Percentiles rank a stretch among this genome's conserved stretches.
Conservation (phyloP, 2,888 invertebrate genomes). For the Lepidochitona cinerea region DNA sequence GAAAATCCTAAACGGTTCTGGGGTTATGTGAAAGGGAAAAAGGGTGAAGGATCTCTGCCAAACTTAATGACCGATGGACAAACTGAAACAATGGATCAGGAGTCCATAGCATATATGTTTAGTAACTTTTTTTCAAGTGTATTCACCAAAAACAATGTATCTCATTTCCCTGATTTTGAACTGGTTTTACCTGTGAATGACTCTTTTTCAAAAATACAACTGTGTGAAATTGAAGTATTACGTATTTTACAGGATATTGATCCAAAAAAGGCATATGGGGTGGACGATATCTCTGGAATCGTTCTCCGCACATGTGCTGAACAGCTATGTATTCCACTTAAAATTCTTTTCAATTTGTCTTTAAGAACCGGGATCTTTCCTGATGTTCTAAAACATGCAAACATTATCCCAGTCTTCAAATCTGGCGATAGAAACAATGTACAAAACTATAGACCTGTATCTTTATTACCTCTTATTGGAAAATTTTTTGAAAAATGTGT, state of each 20-base stretch:
- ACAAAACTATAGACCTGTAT: not conserved
- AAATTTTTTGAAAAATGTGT: not conserved
- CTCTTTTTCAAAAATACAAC: not conserved
- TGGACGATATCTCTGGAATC: not conserved
- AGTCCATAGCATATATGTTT: not conserved
- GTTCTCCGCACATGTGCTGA: not conserved
- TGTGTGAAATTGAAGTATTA: not conserved
- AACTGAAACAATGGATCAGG: too few relatives aligned
- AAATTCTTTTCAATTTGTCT: not conserved
- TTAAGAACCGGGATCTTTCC: not conserved
- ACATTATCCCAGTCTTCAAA: not conserved
- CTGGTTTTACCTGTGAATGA: not conserved
- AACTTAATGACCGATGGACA: too few relatives aligned
- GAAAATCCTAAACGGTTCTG: not conserved
- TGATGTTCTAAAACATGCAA: not conserved
- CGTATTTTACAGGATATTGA: too few relatives aligned
- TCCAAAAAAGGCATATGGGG: not conserved
- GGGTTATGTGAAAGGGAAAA: not conserved
- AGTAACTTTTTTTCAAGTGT: not conserved
- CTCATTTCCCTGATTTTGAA: not conserved
- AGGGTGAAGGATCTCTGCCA: not conserved
- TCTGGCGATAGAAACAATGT: not conserved
- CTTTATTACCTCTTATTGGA: not conserved
- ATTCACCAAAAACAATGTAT: not conserved
- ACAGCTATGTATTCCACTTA: not conserved